Percentiles rank a stretch among this genome's conserved stretches.
These are phyloP conservation scores for Acanthochromis polyacanthus DNA, from an alignment of 2,113 vertebrate species.

Conservation along the genomic window DNA sequence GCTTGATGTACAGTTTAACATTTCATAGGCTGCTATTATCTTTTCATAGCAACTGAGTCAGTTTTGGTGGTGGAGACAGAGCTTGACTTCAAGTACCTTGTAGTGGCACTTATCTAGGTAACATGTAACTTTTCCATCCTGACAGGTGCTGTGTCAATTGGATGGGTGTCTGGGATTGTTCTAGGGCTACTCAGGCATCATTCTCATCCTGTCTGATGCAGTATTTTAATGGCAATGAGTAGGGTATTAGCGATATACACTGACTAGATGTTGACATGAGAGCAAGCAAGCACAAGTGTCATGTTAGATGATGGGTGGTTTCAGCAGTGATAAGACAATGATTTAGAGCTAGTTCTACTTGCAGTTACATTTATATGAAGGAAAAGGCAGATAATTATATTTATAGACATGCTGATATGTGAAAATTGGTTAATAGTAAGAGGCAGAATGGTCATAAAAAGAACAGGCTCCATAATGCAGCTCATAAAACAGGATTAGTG, in stretches of 20 bases:
- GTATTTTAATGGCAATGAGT: not conserved
- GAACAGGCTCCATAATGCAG: no score
- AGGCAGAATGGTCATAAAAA: no score
- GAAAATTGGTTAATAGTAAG: no score
- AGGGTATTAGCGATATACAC: not conserved
- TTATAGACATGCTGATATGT: no score
- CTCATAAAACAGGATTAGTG: no score
- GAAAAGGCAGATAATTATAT: no score
- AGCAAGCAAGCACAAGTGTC: not conserved
- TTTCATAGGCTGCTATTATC: constrained; percentile 9
- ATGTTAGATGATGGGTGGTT: not conserved
- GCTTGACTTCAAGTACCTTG: constrained; percentile 13
- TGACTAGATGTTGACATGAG: not conserved
- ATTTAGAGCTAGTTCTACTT: not conserved
- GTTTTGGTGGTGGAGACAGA: not conserved
- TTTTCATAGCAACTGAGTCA: not conserved
- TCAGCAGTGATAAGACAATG: not conserved
- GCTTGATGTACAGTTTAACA: constrained; percentile 20
- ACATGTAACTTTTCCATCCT: not conserved
- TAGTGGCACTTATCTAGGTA: constrained; percentile 14
- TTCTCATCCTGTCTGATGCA: not conserved
- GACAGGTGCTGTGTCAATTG: constrained; percentile 4
- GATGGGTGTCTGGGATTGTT: not conserved
- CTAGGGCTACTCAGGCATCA: not conserved
- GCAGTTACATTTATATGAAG: not conserved